Evolutionary conservation across 2,888 invertebrate species (phyloP).

Genomic region (Ditula angustiorana): DNA sequence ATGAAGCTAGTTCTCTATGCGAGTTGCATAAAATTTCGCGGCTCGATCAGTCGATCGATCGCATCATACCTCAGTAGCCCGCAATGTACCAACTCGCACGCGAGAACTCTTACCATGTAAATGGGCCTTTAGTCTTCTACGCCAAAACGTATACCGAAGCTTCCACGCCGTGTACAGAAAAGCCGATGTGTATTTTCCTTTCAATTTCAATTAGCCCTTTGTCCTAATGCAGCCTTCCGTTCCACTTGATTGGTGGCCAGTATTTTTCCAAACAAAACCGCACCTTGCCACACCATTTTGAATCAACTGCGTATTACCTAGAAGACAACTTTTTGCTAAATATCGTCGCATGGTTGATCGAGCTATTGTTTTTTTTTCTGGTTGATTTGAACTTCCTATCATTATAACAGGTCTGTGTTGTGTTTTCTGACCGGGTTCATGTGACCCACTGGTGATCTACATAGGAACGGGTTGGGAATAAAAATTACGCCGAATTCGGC

Average conservation of each 20-base stretch:
- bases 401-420: neutral
- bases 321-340: neutral
- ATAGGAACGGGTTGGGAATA: conserved; percentile 25
- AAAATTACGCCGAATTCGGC: conserved; percentile 39
- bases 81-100: too few species aligned
- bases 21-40: too few species aligned
- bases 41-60: too few species aligned
- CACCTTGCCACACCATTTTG: neutral
- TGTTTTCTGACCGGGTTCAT: too few species aligned
- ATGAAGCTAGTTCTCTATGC: too few species aligned
- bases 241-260: conserved; percentile 14
- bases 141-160: neutral
- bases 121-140: too few species aligned
- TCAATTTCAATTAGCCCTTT: conserved; percentile 27
- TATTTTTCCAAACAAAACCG: conserved; percentile 5
- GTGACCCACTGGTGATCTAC: conserved; percentile 13
- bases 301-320: neutral
- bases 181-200: conserved; percentile 19
- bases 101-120: too few species aligned
- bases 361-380: neutral
- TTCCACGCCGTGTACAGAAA: neutral
- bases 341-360: neutral
- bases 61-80: too few species aligned
- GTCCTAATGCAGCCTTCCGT: conserved; percentile 18
- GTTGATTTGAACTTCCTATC: neutral